Percentiles rank a stretch among this genome's conserved stretches.
phyloP scores from a whole-genome alignment of 2,113 vertebrate species.

The Condylura cristata region DNA sequence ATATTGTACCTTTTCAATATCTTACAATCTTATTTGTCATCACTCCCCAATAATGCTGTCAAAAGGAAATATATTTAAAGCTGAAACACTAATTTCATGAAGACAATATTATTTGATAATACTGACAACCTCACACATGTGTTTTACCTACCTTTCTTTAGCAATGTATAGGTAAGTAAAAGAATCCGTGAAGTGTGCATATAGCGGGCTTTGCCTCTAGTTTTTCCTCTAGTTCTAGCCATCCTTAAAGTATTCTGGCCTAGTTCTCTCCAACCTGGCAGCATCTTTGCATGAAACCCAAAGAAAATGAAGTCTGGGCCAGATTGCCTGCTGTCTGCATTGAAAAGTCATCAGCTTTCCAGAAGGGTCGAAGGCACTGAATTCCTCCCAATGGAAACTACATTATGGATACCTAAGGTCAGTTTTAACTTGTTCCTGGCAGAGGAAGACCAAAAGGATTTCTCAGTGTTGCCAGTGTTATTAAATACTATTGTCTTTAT shows the following conservation, averaged over 20 bases:
- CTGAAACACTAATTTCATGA: not conserved
- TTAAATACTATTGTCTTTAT: too few relatives aligned
- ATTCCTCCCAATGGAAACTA: not conserved
- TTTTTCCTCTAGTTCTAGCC: not conserved
- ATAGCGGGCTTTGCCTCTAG: not conserved
- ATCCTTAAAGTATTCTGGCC: not conserved
- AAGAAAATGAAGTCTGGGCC: not conserved
- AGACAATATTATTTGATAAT: not conserved
- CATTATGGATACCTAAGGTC: not conserved
- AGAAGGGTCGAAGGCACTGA: not conserved
- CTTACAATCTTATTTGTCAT: too few relatives aligned
- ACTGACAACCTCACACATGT: not conserved
- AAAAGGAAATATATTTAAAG: not conserved
- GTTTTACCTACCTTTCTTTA: not conserved
- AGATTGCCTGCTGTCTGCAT: not conserved
- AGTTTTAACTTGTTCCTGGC: slow-evolving; percentile 22
- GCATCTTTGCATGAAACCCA: not conserved
- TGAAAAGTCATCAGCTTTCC: slow-evolving; percentile 15
- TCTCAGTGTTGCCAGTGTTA: too few relatives aligned
- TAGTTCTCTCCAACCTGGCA: slow-evolving; percentile 6
- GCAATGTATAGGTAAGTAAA: not conserved
- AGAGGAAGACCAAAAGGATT: not conserved
- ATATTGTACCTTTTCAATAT: too few relatives aligned
- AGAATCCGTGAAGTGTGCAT: not conserved
- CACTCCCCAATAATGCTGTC: too few relatives aligned